Base-by-base conservation (phyloP, 1,140 invertebrate genomes). In the Oncopodura yosiiana region DNA sequence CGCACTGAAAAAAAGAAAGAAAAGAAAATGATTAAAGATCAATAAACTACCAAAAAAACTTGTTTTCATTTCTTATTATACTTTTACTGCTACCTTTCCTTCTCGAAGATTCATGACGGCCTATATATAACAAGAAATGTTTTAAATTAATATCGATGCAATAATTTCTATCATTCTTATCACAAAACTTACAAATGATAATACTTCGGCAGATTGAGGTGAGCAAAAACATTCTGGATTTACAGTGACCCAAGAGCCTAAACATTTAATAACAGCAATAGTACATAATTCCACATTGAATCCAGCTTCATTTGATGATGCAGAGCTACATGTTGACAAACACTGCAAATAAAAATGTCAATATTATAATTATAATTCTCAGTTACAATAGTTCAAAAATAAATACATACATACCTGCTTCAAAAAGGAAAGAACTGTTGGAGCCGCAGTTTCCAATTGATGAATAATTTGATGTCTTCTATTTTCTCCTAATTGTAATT, bases 401-500 rank as follows among this genome's bases (percentile, higher is more conserved):
- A 43, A 56, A 36, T 46, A 49, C 53, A 61, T n/a, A 52, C 32
- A 32, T 60, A 49, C 51, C 46, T 55, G 57, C 51, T 53, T 51
- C 2, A 65, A 32, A 57, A 64, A 61, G 0, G 18, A n/a, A 3
- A 62, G 63, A 32, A 80, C 71, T 18, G 68, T 58, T 21, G 71
- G 67, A 42, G 73, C 69, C 27, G 71, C 67, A 41, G 66, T 53
- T 21, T 68, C 77, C 37, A 96, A 75, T 65, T 93, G 83, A 45
- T 80, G 74, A 63, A 83, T 79, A 18, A 97, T 77, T 68, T 94
- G 83, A 57, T 83, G 77, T 50, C 93, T 73, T 64, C 94, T 74
- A 73, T 96, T 97, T 56, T 86, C 86, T 23, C 92, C 92, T 50
- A 98, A 73, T 66, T 87, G 81, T 24, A 97, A 71, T 61, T 81